These are phyloP conservation scores for Microplitis deprimator DNA, from an alignment of 2,888 invertebrate genomes.

Conservation along the genomic window DNA sequence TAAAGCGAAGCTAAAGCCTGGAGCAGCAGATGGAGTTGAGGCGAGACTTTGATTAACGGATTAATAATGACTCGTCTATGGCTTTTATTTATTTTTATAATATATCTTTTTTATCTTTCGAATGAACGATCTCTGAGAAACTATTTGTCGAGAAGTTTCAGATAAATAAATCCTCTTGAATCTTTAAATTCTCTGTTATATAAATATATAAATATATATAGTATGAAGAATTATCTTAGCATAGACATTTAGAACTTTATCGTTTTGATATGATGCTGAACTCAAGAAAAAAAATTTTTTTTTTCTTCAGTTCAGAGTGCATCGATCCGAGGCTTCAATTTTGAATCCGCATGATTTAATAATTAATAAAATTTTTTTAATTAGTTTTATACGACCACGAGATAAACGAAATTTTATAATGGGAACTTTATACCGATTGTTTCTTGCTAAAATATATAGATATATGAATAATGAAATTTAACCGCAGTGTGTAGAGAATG, in stretches of 20 bases:
- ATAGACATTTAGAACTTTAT: not conserved
- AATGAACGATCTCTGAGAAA: slow-evolving; percentile 3
- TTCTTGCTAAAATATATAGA: too few relatives aligned
- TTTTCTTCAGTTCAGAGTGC: too few relatives aligned
- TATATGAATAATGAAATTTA: too few relatives aligned
- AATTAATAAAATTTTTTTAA: too few relatives aligned
- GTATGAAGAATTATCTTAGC: not conserved
- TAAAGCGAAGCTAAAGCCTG: slow-evolving; percentile 43
- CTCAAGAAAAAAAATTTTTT: too few relatives aligned
- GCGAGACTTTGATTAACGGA: slow-evolving; percentile 52
- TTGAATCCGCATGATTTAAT: too few relatives aligned
- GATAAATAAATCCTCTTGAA: not conserved
- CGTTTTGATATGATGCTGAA: too few relatives aligned
- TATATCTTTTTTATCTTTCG: not conserved
- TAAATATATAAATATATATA: not conserved
- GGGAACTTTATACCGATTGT: too few relatives aligned
- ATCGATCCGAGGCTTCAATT: too few relatives aligned
- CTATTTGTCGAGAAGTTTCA: not conserved
- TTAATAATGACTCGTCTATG: slow-evolving; percentile 50
- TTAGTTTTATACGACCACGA: too few relatives aligned
- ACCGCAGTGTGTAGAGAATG: not conserved
- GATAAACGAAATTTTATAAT: too few relatives aligned
- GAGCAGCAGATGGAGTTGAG: slow-evolving; percentile 39
- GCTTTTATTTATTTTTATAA: slow-evolving; percentile 3
- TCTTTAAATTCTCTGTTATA: not conserved